Evolutionary conservation across 1,140 invertebrate species (phyloP), one percentile per base, ranked within the genome.

Genomic region (Branchinecta lynchi): DNA sequence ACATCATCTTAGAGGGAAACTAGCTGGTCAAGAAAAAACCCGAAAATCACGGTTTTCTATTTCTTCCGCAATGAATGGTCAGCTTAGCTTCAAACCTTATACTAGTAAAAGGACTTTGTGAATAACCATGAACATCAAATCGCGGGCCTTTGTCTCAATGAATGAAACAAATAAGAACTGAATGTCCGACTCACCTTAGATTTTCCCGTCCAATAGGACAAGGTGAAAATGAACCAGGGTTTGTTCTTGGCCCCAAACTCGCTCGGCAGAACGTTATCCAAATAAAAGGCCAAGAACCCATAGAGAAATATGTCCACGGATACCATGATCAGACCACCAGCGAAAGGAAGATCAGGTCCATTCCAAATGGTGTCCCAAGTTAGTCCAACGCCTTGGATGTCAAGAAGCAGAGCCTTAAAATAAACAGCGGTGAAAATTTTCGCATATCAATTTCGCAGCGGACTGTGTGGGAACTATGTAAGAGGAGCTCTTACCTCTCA

Each of bases 251-350:
- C 51, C 12, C 51, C 51, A 60, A 60, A 60, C 17, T 77, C 78
- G 88, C 87, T 88, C 68, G 88, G 88, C 72, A 90, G 78, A 43
- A 90, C 86, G 70, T 84, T 85, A 74, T 90, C 88, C 20, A 90
- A 80, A 79, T 89, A 90, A 74, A 87, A 87, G 0, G 89, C 88
- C 44, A 87, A 74, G 2, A 85, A 78, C 17, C 80, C 86, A 73
- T 90, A 90, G 0, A 89, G 76, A 68, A 89, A 79, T 21, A 86
- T 88, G 76, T 90, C 89, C 3, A 89, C 74, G 2, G 83, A 82
- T 84, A 89, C 85, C 86, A 89, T 88, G 69, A 89, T 83, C 66
- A 89, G 79, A 74, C 86, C 86, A 43, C 85, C 86, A 44, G 87
- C 88, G 71, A 90, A 87, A 2, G 89, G 87, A 69, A 91, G 87